phyloP scores from a whole-genome alignment of 1,140 invertebrate species.

The Sipha flava region DNA sequence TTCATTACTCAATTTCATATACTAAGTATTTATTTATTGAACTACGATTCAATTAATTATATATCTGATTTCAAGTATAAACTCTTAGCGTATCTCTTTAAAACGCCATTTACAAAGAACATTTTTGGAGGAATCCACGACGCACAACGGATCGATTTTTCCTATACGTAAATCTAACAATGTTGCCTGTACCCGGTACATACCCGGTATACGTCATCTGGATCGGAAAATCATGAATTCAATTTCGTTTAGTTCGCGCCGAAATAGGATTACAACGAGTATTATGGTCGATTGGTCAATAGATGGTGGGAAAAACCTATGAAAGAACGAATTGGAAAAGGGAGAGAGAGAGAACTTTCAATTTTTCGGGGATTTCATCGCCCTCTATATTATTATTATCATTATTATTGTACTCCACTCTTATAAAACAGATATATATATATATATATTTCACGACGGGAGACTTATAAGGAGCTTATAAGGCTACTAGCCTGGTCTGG shows the following conservation, averaged over 20 bases:
- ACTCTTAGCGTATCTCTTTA: no score
- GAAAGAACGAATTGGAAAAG: not conserved
- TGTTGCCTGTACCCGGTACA: no score
- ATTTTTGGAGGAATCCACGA: no score
- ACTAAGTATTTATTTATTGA: no score
- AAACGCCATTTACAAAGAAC: no score
- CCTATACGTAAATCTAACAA: not conserved
- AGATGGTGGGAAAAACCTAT: not conserved
- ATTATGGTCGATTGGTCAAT: conserved; percentile 9
- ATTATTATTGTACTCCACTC: not conserved
- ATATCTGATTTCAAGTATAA: no score
- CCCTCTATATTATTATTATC: conserved; percentile 11
- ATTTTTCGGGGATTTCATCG: conserved; percentile 25
- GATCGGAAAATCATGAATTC: conserved; percentile 11
- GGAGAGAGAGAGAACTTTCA: conserved; percentile 4
- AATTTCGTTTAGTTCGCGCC: conserved; percentile 21
- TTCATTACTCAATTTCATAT: no score
- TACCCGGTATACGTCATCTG: not conserved
- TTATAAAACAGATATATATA: not conserved
- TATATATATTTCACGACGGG: conserved; percentile 3
- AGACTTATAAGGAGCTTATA: conserved; percentile 27
- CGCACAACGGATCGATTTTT: no score
- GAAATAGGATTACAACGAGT: conserved; percentile 24
- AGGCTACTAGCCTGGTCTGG: not conserved
- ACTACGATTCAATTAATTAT: no score